Base-by-base conservation (phyloP, 2,797 vertebrate genomes). In the Spinus pinus region DNA sequence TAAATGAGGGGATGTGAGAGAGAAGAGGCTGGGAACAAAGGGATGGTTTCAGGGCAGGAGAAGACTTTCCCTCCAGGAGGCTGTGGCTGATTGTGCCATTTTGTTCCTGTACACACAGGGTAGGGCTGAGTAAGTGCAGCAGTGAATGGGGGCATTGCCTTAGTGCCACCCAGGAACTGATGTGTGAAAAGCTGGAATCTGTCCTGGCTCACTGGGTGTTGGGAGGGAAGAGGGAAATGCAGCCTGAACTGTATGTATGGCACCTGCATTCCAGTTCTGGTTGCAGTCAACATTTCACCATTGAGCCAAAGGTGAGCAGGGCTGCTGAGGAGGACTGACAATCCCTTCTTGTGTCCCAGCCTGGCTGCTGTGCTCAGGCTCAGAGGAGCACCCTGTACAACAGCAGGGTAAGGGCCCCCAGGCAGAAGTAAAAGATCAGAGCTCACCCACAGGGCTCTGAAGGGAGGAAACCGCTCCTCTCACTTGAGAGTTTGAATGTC, bases 161-260 rank as follows among this genome's bases (percentile, higher is more conserved):
- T 19, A 8, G 50, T 14, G 41, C 78, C 27, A 56, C 39, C 14
- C 14, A 28, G 65, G 27, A 46, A 14, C 42, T 86, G 50, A 21
- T 1, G 0, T 2, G 5, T 44, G 49, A 14, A 69, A 54, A 58
- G 25, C 41, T 62, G 37, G 10, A 7, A 37, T 56, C 56, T 88
- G 61, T 77, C 47, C 47, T n/a, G 11, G 14, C 31, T 54, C 53
- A 5, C 31, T 54, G 53, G 53, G 24, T 35, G 7, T 23, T 85
- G 41, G 17, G 44, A 41, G 42, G n/a, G 47, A 61, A 58, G n/a
- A 62, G 69, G 31, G 44, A 61, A 62, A 61, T 27, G 50, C 47
- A 50, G 2, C 35, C 39, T 42, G 35, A 35, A 12, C 24, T 44
- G 10, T 3, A 2, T 10, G 2, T 0, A 0, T 14, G 47, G 50